A percentile compares a stretch with the other conserved stretches of the same genome.
phyloP scores from a whole-genome alignment of 2,797 vertebrate species.

The Megaceryle alcyon region DNA sequence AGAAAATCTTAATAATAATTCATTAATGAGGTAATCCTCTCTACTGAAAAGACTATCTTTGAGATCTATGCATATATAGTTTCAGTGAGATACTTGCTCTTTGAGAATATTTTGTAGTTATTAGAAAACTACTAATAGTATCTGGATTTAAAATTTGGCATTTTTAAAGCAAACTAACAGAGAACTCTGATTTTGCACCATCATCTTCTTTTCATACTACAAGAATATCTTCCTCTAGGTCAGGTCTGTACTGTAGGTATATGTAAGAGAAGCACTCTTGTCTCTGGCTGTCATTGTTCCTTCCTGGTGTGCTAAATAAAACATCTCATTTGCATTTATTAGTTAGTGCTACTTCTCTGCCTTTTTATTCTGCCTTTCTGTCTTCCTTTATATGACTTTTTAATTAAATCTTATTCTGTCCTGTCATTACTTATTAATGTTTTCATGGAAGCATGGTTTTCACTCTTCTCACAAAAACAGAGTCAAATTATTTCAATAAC shows the following conservation, averaged over 20 bases:
- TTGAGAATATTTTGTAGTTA: not conserved
- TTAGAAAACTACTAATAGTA: not conserved
- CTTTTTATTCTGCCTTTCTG: not conserved
- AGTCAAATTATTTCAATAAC: constrained; percentile 33
- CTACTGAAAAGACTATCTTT: not conserved
- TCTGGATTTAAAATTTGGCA: not conserved
- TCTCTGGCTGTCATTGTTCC: not conserved
- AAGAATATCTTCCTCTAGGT: not conserved
- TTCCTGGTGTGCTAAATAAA: not conserved
- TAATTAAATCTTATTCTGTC: constrained; percentile 1
- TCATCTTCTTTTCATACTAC: not conserved
- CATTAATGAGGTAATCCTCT: not conserved
- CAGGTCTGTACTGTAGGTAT: not conserved
- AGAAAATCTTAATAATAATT: not conserved
- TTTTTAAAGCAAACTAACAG: not conserved
- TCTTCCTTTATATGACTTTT: not conserved
- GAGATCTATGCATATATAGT: not conserved
- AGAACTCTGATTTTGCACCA: not conserved
- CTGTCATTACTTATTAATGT: constrained; percentile 33
- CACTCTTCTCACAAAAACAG: not conserved
- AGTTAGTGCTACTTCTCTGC: not conserved
- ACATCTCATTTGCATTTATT: constrained; percentile 3
- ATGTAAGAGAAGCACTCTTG: not conserved
- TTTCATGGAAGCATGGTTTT: constrained; percentile 1
- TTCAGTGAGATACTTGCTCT: not conserved